phyloP scores from a whole-genome alignment of 2,888 invertebrate species.

The Masnerella sp. region DNA sequence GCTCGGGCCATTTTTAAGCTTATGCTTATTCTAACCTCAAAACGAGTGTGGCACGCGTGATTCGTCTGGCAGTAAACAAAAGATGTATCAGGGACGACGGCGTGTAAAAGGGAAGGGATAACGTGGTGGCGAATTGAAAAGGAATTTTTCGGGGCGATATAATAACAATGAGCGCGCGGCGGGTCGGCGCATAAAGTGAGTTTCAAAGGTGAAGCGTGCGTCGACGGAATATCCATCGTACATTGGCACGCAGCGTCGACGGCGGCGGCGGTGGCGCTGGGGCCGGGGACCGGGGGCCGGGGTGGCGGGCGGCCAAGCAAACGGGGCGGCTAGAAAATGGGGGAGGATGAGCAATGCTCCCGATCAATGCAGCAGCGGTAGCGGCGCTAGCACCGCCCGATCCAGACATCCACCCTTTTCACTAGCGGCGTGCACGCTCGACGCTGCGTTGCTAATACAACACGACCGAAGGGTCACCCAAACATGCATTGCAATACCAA shows the following conservation, averaged over 20 bases:
- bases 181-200: constrained; percentile 44
- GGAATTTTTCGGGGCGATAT: constrained; percentile 31
- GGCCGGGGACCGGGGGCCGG: constrained; percentile 6
- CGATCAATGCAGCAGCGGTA: constrained; percentile 73
- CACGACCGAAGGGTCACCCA: constrained; percentile 24
- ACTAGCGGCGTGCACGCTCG: constrained; percentile 24
- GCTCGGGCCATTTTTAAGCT: no score
- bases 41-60: no score
- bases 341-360: constrained; percentile 63
- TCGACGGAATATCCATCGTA: constrained; percentile 54
- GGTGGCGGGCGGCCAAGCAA: constrained; percentile 34
- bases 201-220: constrained; percentile 53
- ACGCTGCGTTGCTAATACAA: constrained; percentile 26
- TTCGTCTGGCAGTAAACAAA: no score
- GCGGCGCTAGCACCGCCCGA: constrained; percentile 65
- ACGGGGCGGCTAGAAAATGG: constrained; percentile 52
- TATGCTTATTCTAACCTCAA: no score
- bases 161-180: constrained; percentile 42
- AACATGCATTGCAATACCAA: constrained; percentile 37
- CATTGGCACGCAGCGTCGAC: constrained; percentile 43
- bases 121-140: constrained; percentile 35
- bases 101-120: constrained; percentile 14
- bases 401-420: constrained; percentile 46
- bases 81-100: no score
- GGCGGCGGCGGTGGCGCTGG: constrained; percentile 8